These are phyloP conservation scores for Megastigmus dorsalis DNA, from an alignment of 2,888 invertebrate genomes.

Conservation along the genomic window DNA sequence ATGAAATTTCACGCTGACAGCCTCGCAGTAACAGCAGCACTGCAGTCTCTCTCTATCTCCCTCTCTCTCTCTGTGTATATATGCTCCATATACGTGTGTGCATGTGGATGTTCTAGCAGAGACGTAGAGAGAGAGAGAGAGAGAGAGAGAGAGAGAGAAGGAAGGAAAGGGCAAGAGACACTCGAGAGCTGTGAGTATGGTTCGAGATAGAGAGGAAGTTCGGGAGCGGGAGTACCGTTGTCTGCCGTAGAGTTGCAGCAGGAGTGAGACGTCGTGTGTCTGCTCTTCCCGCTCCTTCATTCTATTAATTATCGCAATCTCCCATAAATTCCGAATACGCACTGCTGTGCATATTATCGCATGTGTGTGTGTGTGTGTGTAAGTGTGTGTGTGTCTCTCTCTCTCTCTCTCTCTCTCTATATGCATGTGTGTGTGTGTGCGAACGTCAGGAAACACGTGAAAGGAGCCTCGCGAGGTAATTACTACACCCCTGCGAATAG, in stretches of 20 bases:
- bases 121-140: not conserved
- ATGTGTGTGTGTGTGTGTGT: not conserved
- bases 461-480: conserved; percentile 26
- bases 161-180: too few species aligned
- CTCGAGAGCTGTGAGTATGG: too few species aligned
- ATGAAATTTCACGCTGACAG: conserved; percentile 60
- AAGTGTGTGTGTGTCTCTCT: not conserved
- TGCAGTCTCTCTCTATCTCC: too few species aligned
- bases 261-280: not conserved
- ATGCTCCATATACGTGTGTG: too few species aligned
- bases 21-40: not conserved
- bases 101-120: not conserved
- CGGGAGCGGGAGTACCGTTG: conserved; percentile 1
- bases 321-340: conserved; percentile 65
- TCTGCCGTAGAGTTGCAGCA: not conserved
- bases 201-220: not conserved
- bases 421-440: not conserved
- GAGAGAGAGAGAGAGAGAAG: too few species aligned
- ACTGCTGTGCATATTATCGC: too few species aligned
- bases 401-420: too few species aligned
- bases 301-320: conserved; percentile 69
- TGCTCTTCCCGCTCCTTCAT: conserved; percentile 30
- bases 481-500: conserved; percentile 23
- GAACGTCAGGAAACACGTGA: too few species aligned
- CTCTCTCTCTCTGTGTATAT: too few species aligned